phyloP scores from a whole-genome alignment of 2,113 vertebrate genomes.

The Accipiter cooperii region DNA sequence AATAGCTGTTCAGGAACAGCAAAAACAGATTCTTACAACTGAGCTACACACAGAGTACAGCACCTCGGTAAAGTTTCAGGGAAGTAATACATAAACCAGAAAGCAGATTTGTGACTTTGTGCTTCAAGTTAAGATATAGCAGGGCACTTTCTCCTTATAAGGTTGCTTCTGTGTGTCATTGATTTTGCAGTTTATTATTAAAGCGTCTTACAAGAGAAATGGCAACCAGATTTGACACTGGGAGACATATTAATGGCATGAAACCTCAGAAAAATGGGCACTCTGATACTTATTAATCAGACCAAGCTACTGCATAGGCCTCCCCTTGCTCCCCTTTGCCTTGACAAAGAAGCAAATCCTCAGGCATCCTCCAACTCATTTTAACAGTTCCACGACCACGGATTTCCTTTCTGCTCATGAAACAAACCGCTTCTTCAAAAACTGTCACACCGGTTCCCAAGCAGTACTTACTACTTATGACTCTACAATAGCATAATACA shows the following conservation, averaged over 20 bases:
- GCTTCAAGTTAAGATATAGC: neutral
- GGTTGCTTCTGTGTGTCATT: slow-evolving; percentile 10
- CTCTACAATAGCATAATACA: slow-evolving; percentile 37
- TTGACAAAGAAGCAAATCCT: slow-evolving; percentile 6
- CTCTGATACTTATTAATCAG: slow-evolving; percentile 19
- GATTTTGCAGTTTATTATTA: slow-evolving; percentile 52
- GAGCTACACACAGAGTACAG: neutral
- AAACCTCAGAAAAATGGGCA: slow-evolving; percentile 19
- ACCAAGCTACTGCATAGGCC: neutral
- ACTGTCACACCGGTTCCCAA: neutral
- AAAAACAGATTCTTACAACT: neutral
- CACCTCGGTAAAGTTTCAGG: neutral
- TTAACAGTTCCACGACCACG: neutral
- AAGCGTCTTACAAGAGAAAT: slow-evolving; percentile 46
- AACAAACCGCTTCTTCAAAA: slow-evolving; percentile 7
- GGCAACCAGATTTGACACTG: slow-evolving; percentile 11
- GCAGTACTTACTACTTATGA: slow-evolving; percentile 10
- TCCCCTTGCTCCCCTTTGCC: neutral
- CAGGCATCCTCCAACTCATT: neutral
- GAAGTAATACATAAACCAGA: neutral
- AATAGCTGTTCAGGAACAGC: neutral
- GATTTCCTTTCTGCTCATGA: neutral
- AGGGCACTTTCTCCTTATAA: slow-evolving; percentile 13
- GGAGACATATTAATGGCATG: slow-evolving; percentile 29
- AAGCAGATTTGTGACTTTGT: slow-evolving; percentile 1